These are phyloP conservation scores for Scaptomyza tumidula DNA, from an alignment of 2,888 invertebrate species.

Conservation along the genomic window DNA sequence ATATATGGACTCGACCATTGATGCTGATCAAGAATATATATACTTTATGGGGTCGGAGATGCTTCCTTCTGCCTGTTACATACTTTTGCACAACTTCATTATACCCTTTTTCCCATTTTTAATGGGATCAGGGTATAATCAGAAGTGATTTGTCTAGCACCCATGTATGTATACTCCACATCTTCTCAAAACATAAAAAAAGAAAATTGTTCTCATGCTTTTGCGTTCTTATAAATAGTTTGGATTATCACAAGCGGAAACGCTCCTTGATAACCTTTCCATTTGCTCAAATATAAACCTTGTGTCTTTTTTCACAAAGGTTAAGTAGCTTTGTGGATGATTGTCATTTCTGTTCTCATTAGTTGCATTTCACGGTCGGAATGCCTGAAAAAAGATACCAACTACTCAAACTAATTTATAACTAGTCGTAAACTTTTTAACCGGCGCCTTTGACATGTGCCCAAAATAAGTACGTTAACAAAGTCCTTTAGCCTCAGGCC, in stretches of 20 bases:
- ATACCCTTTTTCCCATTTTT: no score
- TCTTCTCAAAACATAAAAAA: not conserved
- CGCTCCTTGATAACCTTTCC: not conserved
- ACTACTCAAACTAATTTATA: slow-evolving; percentile 73
- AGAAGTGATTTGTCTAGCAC: no score
- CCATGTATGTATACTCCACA: no score
- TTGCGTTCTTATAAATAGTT: not conserved
- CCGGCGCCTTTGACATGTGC: slow-evolving; percentile 73
- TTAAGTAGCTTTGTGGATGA: slow-evolving; percentile 27
- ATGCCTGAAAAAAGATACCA: slow-evolving; percentile 35
- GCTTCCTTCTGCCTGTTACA: no score
- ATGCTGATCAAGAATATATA: no score
- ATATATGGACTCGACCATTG: no score
- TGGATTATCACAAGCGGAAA: not conserved
- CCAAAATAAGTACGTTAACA: slow-evolving; percentile 66
- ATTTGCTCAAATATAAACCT: slow-evolving; percentile 35
- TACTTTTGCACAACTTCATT: no score
- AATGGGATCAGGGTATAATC: no score
- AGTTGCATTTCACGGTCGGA: slow-evolving; percentile 30
- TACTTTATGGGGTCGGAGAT: no score
- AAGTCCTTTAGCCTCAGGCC: slow-evolving; percentile 72
- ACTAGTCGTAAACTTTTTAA: slow-evolving; percentile 62
- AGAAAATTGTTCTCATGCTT: not conserved
- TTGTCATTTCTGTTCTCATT: slow-evolving; percentile 44
- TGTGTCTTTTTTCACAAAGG: slow-evolving; percentile 1